Conservation (phyloP, 2,113 vertebrate species). For the Takifugu bimaculatus region DNA sequence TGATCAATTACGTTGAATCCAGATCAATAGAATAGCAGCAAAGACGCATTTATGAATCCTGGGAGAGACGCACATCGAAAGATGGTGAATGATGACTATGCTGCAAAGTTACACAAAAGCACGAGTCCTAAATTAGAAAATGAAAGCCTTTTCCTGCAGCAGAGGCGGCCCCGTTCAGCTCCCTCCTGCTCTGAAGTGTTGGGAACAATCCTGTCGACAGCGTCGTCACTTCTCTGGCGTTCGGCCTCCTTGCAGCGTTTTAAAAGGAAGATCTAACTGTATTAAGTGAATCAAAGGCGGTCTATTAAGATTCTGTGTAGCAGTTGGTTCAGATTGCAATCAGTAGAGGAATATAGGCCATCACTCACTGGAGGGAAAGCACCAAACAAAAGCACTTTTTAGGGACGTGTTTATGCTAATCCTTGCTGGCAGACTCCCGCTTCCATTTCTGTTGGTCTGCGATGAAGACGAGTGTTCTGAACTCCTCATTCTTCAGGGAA, state of each 20-base stretch:
- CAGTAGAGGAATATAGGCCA: slow-evolving; percentile 54
- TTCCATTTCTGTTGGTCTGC: neutral
- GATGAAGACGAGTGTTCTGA: neutral
- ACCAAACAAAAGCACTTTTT: slow-evolving; percentile 51
- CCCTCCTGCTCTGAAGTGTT: neutral
- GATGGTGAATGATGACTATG: slow-evolving; percentile 16
- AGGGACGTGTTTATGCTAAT: slow-evolving; percentile 66
- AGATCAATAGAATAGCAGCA: slow-evolving; percentile 51
- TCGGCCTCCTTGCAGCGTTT: slow-evolving; percentile 5
- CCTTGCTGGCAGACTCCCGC: slow-evolving; percentile 43
- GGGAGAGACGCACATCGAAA: slow-evolving; percentile 22
- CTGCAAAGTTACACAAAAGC: slow-evolving; percentile 17
- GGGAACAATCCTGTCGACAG: slow-evolving; percentile 38
- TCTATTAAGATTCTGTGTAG: slow-evolving; percentile 20
- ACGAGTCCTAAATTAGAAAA: neutral
- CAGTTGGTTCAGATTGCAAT: slow-evolving; percentile 44
- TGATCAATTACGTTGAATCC: slow-evolving; percentile 52
- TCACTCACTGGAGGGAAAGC: slow-evolving; percentile 59
- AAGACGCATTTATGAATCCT: slow-evolving; percentile 42
- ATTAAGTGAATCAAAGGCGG: slow-evolving; percentile 18
- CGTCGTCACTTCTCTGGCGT: slow-evolving; percentile 23
- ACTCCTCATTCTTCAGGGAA: too few species aligned
- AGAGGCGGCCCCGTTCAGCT: neutral
- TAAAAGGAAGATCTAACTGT: slow-evolving; percentile 15
- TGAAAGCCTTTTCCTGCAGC: neutral